Evolutionary conservation across 2,888 invertebrate species (phyloP).

Genomic region (Folsomia candida): DNA sequence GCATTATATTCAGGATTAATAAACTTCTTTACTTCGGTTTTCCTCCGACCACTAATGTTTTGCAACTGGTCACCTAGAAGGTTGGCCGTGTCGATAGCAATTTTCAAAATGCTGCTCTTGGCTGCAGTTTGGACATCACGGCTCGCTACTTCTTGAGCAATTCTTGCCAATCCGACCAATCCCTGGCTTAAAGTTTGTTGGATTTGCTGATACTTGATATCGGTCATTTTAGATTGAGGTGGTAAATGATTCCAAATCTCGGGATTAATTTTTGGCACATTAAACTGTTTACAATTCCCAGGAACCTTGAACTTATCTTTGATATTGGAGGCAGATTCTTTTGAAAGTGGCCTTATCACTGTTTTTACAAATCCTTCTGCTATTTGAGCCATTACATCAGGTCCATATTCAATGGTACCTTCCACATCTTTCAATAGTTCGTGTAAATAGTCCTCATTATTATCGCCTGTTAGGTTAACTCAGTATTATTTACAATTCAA

Average conservation of each 20-base stretch:
- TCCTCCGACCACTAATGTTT: background rate
- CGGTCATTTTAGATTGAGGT: background rate
- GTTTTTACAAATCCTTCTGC: background rate
- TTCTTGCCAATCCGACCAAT: background rate
- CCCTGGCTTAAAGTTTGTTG: background rate
- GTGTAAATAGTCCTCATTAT: too few species aligned
- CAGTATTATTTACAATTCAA: too few species aligned
- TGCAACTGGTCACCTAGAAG: background rate
- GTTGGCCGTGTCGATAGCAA: constrained; percentile 3
- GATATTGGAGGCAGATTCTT: background rate
- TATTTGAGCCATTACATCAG: too few species aligned
- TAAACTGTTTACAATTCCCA: background rate
- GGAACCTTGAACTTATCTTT: constrained; percentile 4
- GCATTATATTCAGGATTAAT: constrained; percentile 14
- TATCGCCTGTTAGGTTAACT: too few species aligned
- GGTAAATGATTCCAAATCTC: constrained; percentile 16
- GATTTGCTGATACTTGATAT: background rate
- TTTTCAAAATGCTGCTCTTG: background rate
- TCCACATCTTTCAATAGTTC: too few species aligned
- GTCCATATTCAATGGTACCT: too few species aligned
- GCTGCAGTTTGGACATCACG: too few species aligned
- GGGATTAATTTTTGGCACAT: constrained; percentile 16
- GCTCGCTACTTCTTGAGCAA: background rate
- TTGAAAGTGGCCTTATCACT: background rate
- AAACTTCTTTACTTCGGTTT: background rate